phyloP scores from a whole-genome alignment of 2,888 invertebrate genomes.

The Yponomeuta evonymella region DNA sequence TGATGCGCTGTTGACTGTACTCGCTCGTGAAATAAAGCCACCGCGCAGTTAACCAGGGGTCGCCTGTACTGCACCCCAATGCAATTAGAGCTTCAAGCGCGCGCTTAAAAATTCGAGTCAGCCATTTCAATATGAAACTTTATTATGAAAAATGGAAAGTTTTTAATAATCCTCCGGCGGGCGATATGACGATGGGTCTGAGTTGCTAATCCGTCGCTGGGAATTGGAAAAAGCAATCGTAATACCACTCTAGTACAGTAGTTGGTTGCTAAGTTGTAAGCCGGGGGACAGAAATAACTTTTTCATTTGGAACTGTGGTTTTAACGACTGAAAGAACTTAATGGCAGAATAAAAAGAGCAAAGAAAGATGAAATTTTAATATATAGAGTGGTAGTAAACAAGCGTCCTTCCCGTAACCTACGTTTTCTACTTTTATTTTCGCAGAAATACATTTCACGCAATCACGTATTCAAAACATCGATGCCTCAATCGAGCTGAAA shows the following conservation, averaged over 20 bases:
- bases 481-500: too few species aligned
- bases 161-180: slow-evolving; percentile 54
- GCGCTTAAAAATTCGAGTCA: slow-evolving; percentile 36
- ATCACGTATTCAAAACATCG: too few species aligned
- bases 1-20: too few species aligned
- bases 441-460: too few species aligned
- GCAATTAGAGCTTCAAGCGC: slow-evolving; percentile 38
- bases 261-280: neutral
- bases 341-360: too few species aligned
- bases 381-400: too few species aligned
- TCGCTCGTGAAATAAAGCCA: too few species aligned
- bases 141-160: slow-evolving; percentile 49
- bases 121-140: slow-evolving; percentile 44
- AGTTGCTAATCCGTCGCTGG: neutral
- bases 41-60: too few species aligned
- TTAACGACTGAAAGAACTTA: too few species aligned
- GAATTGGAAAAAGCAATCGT: neutral
- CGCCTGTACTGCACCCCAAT: slow-evolving; percentile 23
- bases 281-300: neutral
- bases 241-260: neutral
- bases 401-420: too few species aligned
- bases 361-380: too few species aligned
- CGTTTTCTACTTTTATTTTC: too few species aligned
- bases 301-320: neutral
- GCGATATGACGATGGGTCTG: slow-evolving; percentile 7